These are phyloP conservation scores for Cyrtonyx montezumae DNA, from an alignment of 2,113 vertebrate genomes.

Conservation along the genomic window DNA sequence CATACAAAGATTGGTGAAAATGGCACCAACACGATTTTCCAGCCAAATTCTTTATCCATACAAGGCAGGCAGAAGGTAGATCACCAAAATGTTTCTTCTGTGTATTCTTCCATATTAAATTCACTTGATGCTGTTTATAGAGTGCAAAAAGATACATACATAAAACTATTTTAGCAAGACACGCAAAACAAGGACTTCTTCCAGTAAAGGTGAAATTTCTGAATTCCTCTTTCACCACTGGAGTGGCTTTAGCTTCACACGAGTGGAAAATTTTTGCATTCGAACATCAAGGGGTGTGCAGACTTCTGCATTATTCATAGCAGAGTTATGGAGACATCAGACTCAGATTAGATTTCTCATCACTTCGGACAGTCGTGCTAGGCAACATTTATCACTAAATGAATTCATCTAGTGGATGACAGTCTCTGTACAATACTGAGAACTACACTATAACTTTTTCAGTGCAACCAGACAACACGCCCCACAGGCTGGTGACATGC, in stretches of 20 bases:
- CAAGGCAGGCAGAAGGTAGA: background rate
- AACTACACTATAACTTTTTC: background rate
- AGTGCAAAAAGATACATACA: background rate
- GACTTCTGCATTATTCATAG: background rate
- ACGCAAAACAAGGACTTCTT: background rate
- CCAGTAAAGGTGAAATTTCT: background rate
- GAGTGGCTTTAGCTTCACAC: background rate
- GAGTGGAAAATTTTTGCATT: background rate
- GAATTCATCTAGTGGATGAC: background rate
- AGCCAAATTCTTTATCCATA: background rate
- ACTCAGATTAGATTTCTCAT: background rate
- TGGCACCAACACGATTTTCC: background rate
- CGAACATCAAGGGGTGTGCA: background rate
- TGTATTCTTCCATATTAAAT: background rate
- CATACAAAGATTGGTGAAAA: background rate
- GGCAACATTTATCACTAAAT: background rate
- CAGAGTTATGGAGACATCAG: background rate
- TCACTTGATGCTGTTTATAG: background rate
- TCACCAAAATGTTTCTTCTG: background rate
- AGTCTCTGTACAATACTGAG: background rate
- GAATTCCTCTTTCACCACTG: background rate
- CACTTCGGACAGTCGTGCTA: background rate
- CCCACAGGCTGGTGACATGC: background rate
- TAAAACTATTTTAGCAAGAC: background rate
- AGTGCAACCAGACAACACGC: background rate